These are phyloP conservation scores for Ichneumoninae sp. DNA, from an alignment of 2,888 invertebrate species.

Conservation along the genomic window DNA sequence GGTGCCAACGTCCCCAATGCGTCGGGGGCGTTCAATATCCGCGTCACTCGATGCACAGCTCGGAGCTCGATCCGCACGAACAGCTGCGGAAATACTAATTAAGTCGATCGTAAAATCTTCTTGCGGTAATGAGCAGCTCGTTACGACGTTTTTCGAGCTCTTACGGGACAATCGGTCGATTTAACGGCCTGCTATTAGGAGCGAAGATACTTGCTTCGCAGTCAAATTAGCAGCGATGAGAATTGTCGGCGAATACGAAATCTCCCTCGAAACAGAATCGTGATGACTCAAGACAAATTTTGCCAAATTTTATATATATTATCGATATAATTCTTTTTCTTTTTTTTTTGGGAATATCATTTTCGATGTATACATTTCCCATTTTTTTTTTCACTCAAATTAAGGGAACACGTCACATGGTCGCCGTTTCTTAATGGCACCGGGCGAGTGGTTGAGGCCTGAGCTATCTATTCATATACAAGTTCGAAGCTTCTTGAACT, in stretches of 20 bases:
- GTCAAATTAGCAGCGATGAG: background rate
- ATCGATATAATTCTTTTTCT: background rate
- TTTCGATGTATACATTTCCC: no score
- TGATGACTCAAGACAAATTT: background rate
- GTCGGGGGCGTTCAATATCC: slow-evolving; percentile 66
- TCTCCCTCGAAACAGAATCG: background rate
- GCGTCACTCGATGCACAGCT: background rate
- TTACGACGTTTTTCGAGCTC: background rate
- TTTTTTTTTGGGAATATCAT: background rate
- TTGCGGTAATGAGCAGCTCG: background rate
- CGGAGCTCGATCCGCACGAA: slow-evolving; percentile 1
- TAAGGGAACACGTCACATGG: background rate
- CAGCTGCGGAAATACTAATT: background rate
- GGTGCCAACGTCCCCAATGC: slow-evolving; percentile 68
- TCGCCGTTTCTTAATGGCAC: no score
- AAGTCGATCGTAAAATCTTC: background rate
- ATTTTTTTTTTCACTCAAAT: background rate
- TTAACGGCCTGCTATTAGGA: background rate
- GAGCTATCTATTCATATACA: no score
- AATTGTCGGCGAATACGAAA: background rate
- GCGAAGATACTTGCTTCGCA: background rate
- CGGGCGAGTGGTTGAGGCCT: no score
- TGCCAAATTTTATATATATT: background rate
- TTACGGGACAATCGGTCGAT: background rate
- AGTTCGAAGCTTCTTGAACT: no score